Evolutionary conservation across 2,797 vertebrate genomes (phyloP).

Genomic region (Poeciliopsis gracilis): DNA sequence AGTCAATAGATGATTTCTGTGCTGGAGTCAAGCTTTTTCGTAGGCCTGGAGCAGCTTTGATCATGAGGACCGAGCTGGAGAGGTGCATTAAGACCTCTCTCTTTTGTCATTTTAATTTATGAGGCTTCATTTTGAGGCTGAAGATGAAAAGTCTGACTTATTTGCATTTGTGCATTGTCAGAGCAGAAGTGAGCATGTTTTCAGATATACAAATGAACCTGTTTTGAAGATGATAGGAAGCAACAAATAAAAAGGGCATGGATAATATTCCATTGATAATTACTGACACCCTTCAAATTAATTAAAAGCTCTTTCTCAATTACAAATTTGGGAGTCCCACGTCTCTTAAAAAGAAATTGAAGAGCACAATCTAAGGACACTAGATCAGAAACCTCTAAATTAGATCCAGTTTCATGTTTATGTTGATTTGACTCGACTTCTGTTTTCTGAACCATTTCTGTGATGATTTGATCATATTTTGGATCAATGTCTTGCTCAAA

Average conservation of each 20-base stretch:
- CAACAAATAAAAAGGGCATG: neutral
- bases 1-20: slow-evolving; percentile 56
- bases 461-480: neutral
- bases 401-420: neutral
- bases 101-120: slow-evolving; percentile 43
- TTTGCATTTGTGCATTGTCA: neutral
- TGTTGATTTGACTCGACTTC: neutral
- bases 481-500: neutral
- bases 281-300: neutral
- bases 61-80: slow-evolving; percentile 52
- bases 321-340: neutral
- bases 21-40: slow-evolving; percentile 58
- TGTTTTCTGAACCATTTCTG: neutral
- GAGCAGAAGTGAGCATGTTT: neutral
- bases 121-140: slow-evolving; percentile 41
- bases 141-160: slow-evolving; percentile 6
- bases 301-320: neutral
- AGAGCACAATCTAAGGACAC: neutral
- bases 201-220: neutral
- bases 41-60: slow-evolving; percentile 65
- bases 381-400: neutral
- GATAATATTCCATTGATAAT: neutral
- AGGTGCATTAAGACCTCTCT: slow-evolving; percentile 52
- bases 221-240: neutral
- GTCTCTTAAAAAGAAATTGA: neutral